Evolutionary conservation across 2,113 vertebrate genomes (phyloP), one percentile per base, ranked within the genome.

Genomic region (Procavia capensis): DNA sequence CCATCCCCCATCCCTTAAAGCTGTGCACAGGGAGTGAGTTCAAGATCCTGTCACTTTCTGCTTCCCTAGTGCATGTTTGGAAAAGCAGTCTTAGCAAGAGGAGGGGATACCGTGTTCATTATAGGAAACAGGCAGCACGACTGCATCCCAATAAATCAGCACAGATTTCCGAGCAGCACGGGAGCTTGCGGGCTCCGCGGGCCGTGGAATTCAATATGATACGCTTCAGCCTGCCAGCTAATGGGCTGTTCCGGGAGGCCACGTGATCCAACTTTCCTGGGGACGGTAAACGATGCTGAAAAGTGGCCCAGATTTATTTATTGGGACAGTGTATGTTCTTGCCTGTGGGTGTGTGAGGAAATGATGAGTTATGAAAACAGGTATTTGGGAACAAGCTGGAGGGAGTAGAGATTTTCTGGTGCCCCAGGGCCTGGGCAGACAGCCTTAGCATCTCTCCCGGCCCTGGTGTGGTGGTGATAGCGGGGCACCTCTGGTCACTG

Each of bases 281-380:
- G 94, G 96, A 97, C 74, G 68, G 86, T 94, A 97, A 98, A 95
- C 85, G 93, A 97, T 93, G 97, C 98, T 97, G 96, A 98, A 98
- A 97, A 98, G 97, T 92, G 95, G 97, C 96, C 96, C 98, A 97
- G 97, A 98, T 98, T 98, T 97, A 97, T 98, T 97, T 97, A 97
- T 27, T 88, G 85, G 88, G 93, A 89, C 43, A 63, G 59, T 47
- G 84, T 2, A 8, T 76, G 36, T 74, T 70, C 80, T 87, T 82
- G 89, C 90, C 88, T 61, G 70, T 63, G 74, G 88, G 93, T 72
- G 93, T 97, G 96, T 89, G 85, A 95, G 96, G 88, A 97, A 88
- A 61, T 27, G 97, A 97, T 92, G 25, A 36, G 66, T 74, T 68
- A n/a, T n/a, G 79, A 54, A 80, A 94, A 74, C 74, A 93, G 43